These are phyloP conservation scores for Barbus barbus DNA, from an alignment of 2,113 vertebrate genomes.

Conservation along the genomic window DNA sequence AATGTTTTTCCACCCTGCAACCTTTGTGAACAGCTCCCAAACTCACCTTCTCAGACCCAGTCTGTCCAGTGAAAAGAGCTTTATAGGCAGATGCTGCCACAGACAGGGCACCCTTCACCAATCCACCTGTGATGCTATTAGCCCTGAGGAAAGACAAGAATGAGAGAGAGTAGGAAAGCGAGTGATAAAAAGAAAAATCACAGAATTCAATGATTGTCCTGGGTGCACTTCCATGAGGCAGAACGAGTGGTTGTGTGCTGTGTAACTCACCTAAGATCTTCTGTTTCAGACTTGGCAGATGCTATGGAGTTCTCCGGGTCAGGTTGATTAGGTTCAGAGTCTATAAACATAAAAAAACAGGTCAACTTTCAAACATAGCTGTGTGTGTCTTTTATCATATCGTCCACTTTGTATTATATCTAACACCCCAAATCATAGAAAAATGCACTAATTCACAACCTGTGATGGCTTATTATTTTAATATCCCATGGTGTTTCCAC, in stretches of 20 bases:
- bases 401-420: neutral
- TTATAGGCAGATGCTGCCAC: constrained; percentile 95
- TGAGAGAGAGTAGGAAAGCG: neutral
- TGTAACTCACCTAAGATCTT: constrained; percentile 56
- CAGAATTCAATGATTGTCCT: neutral
- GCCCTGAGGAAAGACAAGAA: constrained; percentile 34
- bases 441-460: neutral
- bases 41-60: constrained; percentile 80
- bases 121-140: constrained; percentile 84
- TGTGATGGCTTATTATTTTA: neutral
- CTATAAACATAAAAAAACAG: constrained; percentile 2
- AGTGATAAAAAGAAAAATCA: neutral
- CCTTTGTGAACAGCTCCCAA: neutral
- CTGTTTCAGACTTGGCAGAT: constrained; percentile 53
- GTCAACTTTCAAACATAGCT: neutral
- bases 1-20: neutral
- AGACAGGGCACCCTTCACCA: constrained; percentile 91
- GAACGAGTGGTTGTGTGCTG: neutral
- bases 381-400: neutral
- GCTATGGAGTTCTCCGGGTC: constrained; percentile 42
- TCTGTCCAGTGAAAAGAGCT: constrained; percentile 90
- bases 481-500: constrained; percentile 19
- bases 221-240: neutral
- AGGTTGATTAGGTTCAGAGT: constrained; percentile 25
- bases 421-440: neutral